Conservation (phyloP, 2,113 vertebrate genomes). For the Anoplopoma fimbria region DNA sequence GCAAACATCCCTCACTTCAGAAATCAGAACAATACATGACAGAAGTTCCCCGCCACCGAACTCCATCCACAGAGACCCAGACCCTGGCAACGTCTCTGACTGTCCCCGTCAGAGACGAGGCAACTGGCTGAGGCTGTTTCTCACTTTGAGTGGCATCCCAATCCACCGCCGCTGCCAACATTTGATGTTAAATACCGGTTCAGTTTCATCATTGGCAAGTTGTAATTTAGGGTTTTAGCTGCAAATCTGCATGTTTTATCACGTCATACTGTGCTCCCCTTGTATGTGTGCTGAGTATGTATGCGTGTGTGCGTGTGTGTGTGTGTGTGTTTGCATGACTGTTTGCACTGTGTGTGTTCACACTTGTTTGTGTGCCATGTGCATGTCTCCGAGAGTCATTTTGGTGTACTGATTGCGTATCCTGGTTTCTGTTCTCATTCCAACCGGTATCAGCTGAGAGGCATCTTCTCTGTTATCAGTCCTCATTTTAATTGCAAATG, state of each 20-base stretch:
- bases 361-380: slow-evolving; percentile 66
- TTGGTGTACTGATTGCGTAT: slow-evolving; percentile 82
- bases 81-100: slow-evolving; percentile 29
- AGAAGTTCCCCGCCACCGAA: slow-evolving; percentile 49
- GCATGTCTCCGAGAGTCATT: slow-evolving; percentile 59
- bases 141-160: slow-evolving; percentile 9
- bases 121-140: slow-evolving; percentile 18
- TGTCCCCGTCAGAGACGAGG: slow-evolving; percentile 17
- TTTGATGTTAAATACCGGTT: slow-evolving; percentile 54
- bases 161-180: slow-evolving; percentile 27
- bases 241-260: slow-evolving; percentile 58
- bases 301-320: slow-evolving; percentile 14
- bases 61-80: slow-evolving; percentile 47
- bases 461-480: slow-evolving; percentile 86
- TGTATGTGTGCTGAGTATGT: slow-evolving; percentile 7
- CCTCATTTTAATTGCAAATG: slow-evolving; percentile 89
- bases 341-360: slow-evolving; percentile 51
- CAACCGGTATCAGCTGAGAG: slow-evolving; percentile 86
- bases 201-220: slow-evolving; percentile 32
- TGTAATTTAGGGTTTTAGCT: slow-evolving; percentile 57
- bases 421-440: slow-evolving; percentile 81
- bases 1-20: slow-evolving; percentile 34
- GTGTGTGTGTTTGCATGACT: slow-evolving; percentile 30
- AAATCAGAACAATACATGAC: slow-evolving; percentile 34
- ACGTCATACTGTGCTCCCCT: slow-evolving; percentile 12